These are phyloP conservation scores for Spheniscus mendiculus DNA, from an alignment of 2,113 vertebrate genomes.

Conservation along the genomic window DNA sequence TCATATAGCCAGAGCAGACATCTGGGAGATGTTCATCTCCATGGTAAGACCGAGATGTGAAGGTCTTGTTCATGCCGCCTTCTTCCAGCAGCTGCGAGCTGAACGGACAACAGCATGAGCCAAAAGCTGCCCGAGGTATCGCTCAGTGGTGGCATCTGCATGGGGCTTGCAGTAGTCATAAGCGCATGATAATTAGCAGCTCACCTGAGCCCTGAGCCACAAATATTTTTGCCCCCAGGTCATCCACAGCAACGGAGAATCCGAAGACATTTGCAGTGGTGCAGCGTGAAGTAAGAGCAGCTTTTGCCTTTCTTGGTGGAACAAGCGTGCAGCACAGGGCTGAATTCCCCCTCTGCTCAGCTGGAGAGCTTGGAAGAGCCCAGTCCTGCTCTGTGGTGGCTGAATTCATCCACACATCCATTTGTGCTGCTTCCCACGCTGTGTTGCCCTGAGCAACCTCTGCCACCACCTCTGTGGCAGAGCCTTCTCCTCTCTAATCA, in stretches of 20 bases:
- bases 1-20: background rate
- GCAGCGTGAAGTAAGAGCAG: background rate
- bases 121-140: background rate
- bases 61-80: background rate
- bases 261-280: background rate
- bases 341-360: background rate
- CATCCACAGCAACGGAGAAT: background rate
- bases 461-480: background rate
- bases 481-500: background rate
- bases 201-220: background rate
- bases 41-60: background rate
- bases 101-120: rapidly evolving
- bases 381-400: background rate
- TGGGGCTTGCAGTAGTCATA: background rate
- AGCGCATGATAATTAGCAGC: background rate
- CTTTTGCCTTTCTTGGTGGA: background rate
- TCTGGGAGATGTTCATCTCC: background rate
- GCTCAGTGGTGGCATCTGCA: rapidly evolving
- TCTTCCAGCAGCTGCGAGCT: background rate
- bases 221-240: background rate
- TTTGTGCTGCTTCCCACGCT: rapidly evolving
- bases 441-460: background rate
- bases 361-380: background rate
- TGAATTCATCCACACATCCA: background rate
- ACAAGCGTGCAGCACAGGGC: rapidly evolving